phyloP scores from a whole-genome alignment of 2,113 vertebrate species.

The Brienomyrus longianalis region DNA sequence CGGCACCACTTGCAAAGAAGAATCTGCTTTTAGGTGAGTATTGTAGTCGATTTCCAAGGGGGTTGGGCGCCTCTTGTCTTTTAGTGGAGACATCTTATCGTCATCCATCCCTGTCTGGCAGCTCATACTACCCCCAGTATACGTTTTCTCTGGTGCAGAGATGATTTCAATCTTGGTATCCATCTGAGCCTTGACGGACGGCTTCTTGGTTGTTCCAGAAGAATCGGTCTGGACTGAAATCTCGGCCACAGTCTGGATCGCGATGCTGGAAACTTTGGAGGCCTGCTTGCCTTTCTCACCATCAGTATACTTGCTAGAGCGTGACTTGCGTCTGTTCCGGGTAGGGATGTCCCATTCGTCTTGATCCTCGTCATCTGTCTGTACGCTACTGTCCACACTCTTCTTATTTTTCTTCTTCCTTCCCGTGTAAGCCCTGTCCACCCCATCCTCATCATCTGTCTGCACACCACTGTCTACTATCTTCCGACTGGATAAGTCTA shows the following conservation, averaged over 20 bases:
- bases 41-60: constrained; percentile 83
- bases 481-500: constrained; percentile 64
- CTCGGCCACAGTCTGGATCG: constrained; percentile 93
- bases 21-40: constrained; percentile 78
- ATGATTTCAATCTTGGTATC: constrained; percentile 94
- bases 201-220: constrained; percentile 78
- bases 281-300: constrained; percentile 69
- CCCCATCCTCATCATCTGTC: constrained; percentile 92
- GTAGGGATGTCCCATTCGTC: constrained; percentile 88
- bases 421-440: constrained; percentile 71
- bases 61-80: constrained; percentile 78
- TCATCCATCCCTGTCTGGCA: constrained; percentile 84
- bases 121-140: constrained; percentile 83
- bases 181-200: constrained; percentile 73
- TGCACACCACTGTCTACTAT: constrained; percentile 88
- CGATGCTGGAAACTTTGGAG: constrained; percentile 88
- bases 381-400: constrained; percentile 83
- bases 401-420: constrained; percentile 77
- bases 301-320: constrained; percentile 72
- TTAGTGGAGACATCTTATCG: constrained; percentile 67
- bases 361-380: constrained; percentile 94
- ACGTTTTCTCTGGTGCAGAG: constrained; percentile 88
- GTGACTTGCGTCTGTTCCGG: constrained; percentile 74
- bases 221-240: constrained; percentile 97
- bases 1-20: constrained; percentile 66